Evolutionary conservation across 2,797 vertebrate genomes (phyloP).

Genomic region (Columba guinea): DNA sequence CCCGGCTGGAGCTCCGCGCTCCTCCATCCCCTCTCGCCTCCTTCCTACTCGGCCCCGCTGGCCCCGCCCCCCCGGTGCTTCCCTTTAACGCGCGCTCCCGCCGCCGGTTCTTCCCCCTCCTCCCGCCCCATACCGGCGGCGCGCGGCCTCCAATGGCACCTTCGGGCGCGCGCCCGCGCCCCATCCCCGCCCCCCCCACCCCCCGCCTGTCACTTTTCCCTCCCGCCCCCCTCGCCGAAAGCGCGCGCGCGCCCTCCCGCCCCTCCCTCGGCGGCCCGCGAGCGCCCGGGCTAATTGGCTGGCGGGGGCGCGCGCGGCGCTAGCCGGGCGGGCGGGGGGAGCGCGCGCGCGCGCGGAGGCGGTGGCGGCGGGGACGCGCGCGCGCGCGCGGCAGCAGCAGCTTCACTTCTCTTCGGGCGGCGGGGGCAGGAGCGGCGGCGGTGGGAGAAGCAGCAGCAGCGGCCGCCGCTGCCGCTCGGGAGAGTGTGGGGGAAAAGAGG

Average conservation of each 20-base stretch:
- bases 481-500: background rate
- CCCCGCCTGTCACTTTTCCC: background rate
- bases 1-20: too few species aligned
- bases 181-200: background rate
- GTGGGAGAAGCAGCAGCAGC: constrained; percentile 30
- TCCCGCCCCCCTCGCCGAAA: background rate
- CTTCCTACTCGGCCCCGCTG: background rate
- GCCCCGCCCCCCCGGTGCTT: background rate
- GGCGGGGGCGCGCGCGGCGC: background rate
- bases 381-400: constrained; percentile 29
- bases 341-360: background rate
- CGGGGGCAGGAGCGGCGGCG: constrained; percentile 42
- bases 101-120: background rate
- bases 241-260: constrained; percentile 12
- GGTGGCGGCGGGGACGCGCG: background rate
- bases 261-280: constrained; percentile 30
- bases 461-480: background rate
- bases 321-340: background rate
- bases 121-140: background rate
- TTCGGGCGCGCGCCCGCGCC: background rate
- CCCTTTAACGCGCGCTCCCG: constrained; percentile 67
- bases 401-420: constrained; percentile 69
- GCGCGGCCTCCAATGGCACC: background rate
- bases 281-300: constrained; percentile 63
- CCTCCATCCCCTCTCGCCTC: background rate